These are phyloP conservation scores for Chaetophractus vellerosus DNA, from an alignment of 2,797 vertebrate species.

Conservation along the genomic window DNA sequence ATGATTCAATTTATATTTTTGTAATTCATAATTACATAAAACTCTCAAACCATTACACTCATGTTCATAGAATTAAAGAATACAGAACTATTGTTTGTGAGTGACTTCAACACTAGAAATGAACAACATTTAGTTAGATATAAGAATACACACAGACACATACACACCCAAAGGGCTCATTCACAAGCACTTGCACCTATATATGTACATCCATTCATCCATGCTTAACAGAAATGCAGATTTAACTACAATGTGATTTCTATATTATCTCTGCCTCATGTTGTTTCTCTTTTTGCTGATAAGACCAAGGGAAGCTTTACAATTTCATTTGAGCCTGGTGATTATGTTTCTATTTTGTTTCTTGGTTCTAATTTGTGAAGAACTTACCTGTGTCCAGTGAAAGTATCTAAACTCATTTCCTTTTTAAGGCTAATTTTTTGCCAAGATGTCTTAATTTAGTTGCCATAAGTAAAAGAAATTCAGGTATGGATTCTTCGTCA, in stretches of 20 bases:
- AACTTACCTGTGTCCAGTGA: not conserved
- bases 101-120: not conserved
- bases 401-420: not conserved
- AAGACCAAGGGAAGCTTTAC: not conserved
- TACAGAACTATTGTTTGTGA: not conserved
- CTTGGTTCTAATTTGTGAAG: not conserved
- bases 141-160: not conserved
- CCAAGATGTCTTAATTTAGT: slow-evolving; percentile 26
- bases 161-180: not conserved
- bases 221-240: not conserved
- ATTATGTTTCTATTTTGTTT: not conserved
- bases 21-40: too few species aligned
- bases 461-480: not conserved
- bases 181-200: not conserved
- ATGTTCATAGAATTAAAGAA: not conserved
- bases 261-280: not conserved
- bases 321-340: not conserved
- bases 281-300: not conserved
- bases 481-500: not conserved
- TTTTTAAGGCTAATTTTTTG: not conserved
- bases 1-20: too few species aligned
- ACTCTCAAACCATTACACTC: too few species aligned
- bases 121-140: not conserved
- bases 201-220: not conserved
- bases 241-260: not conserved